Evolutionary conservation across 2,888 invertebrate genomes (phyloP).

Genomic region (Eupithecia tripunctaria): DNA sequence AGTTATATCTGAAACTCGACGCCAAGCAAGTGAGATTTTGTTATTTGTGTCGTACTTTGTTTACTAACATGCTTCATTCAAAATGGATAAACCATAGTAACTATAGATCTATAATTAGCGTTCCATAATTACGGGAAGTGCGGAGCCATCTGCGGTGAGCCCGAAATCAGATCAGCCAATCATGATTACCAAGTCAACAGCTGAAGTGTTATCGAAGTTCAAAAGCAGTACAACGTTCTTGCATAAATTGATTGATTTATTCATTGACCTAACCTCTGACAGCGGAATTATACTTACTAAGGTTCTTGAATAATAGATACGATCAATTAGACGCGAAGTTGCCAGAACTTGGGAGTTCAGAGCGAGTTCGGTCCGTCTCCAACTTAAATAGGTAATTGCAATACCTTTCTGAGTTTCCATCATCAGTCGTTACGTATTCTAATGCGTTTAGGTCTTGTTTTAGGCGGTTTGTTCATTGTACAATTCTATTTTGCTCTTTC

Average conservation of each 20-base stretch:
- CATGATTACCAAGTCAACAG: neutral
- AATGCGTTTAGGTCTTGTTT: conserved; percentile 42
- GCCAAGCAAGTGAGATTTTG: no score
- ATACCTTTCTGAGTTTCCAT: conserved; percentile 59
- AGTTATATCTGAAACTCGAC: no score
- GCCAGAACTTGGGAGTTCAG: conserved; percentile 45
- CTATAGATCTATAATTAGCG: neutral
- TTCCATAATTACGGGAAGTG: neutral
- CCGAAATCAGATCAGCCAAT: conserved; percentile 6
- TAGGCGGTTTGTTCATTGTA: conserved; percentile 14
- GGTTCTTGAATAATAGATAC: conserved; percentile 71
- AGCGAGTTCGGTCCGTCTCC: conserved; percentile 55
- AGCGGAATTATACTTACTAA: conserved; percentile 50
- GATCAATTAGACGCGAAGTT: conserved; percentile 66
- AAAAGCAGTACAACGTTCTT: conserved; percentile 38
- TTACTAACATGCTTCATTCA: no score
- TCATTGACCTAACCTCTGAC: conserved; percentile 42
- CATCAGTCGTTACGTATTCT: conserved; percentile 60
- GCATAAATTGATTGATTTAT: conserved; percentile 58
- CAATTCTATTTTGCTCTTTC: neutral
- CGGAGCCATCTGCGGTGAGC: neutral
- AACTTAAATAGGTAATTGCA: conserved; percentile 64
- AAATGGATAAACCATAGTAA: no score
- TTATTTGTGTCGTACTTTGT: no score
- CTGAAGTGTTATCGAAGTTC: conserved; percentile 20